Conservation (phyloP, 2,888 invertebrate species). For the Reticulitermes lucifugus region DNA sequence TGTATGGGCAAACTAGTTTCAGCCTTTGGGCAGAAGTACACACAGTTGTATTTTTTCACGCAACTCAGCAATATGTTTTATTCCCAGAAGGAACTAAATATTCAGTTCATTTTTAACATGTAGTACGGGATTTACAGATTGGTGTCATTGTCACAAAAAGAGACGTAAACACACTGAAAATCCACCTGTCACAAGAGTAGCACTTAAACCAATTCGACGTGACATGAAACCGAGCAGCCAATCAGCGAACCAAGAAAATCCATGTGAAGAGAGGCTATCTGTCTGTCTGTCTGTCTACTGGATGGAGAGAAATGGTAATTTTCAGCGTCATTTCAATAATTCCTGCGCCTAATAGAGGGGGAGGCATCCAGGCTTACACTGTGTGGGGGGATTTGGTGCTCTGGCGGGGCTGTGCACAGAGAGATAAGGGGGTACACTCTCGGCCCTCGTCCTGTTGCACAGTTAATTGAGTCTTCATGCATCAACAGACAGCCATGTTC, state of each 20-base stretch:
- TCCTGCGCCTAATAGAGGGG: conserved; percentile 31
- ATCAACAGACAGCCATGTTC: conserved; percentile 24
- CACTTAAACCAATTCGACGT: background rate
- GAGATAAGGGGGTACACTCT: conserved; percentile 22
- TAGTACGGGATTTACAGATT: too few species aligned
- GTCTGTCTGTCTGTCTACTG: conserved; percentile 4
- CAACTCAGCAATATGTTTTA: too few species aligned
- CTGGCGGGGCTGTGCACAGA: conserved; percentile 1
- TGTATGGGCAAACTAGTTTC: too few species aligned
- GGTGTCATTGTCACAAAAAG: too few species aligned
- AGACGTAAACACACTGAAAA: background rate
- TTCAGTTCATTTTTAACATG: too few species aligned
- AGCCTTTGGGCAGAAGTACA: too few species aligned
- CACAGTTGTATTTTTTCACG: too few species aligned
- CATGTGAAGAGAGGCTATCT: background rate
- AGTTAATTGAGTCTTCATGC: conserved; percentile 33
- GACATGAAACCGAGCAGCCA: background rate
- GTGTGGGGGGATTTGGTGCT: conserved; percentile 27
- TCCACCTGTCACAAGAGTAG: background rate
- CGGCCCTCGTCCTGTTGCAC: background rate
- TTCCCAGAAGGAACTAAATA: too few species aligned
- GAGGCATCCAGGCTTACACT: background rate
- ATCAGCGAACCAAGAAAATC: background rate
- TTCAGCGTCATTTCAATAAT: conserved; percentile 50
- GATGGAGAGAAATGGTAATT: conserved; percentile 47